These are phyloP conservation scores for Drosophila truncata DNA, from an alignment of 1,140 invertebrate species.

Conservation along the genomic window DNA sequence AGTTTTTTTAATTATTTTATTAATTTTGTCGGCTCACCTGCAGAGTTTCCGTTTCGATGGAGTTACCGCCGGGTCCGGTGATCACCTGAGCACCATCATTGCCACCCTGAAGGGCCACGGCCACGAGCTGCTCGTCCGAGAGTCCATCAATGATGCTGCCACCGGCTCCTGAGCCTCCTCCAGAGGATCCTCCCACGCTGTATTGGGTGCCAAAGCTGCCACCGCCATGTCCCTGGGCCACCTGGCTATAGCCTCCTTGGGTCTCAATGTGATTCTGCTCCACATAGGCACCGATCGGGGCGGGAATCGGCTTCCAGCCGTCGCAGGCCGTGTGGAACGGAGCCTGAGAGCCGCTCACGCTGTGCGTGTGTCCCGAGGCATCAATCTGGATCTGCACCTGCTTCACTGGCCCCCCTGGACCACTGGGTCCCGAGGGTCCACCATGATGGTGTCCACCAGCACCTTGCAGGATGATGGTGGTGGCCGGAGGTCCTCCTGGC, in stretches of 20 bases:
- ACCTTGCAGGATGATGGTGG: slow-evolving; percentile 66
- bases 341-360: slow-evolving; percentile 72
- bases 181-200: slow-evolving; percentile 8
- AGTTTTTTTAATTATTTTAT: neutral
- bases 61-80: slow-evolving; percentile 59
- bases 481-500: slow-evolving; percentile 55
- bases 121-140: slow-evolving; percentile 77
- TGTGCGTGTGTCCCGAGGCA: slow-evolving; percentile 74
- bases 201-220: slow-evolving; percentile 54
- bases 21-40: slow-evolving; percentile 29
- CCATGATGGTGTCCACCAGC: slow-evolving; percentile 41
- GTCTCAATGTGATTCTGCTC: slow-evolving; percentile 78
- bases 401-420: slow-evolving; percentile 49
- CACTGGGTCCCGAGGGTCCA: slow-evolving; percentile 25
- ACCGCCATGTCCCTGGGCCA: slow-evolving; percentile 55
- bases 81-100: slow-evolving; percentile 36
- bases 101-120: slow-evolving; percentile 73
- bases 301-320: slow-evolving; percentile 93
- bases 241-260: slow-evolving; percentile 74
- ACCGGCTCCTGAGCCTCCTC: slow-evolving; percentile 2
- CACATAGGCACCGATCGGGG: slow-evolving; percentile 85
- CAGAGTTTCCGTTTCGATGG: slow-evolving; percentile 67
- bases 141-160: slow-evolving; percentile 69
- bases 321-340: slow-evolving; percentile 88
- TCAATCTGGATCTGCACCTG: slow-evolving; percentile 82